A percentile compares a stretch with the other conserved stretches of the same genome.
These are phyloP conservation scores for Xiphorhynchus erythropygius DNA, from an alignment of 2,797 vertebrate genomes.

Conservation along the genomic window DNA sequence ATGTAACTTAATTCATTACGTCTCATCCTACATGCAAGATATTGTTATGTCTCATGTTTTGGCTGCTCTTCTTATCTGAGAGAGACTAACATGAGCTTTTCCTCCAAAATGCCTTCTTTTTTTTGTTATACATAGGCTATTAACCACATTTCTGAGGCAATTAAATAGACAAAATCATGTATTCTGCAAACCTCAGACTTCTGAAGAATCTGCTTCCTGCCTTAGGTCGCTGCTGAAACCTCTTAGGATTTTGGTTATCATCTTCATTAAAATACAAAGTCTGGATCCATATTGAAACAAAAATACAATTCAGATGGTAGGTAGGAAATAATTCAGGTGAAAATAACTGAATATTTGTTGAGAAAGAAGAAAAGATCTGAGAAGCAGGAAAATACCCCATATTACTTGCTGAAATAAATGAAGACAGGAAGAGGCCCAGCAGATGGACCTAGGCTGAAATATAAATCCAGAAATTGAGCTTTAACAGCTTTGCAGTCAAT, in stretches of 20 bases:
- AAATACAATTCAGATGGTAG: not conserved
- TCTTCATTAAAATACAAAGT: not conserved
- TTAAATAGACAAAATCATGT: not conserved
- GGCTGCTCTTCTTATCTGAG: not conserved
- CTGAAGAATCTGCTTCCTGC: not conserved
- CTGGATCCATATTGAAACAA: not conserved
- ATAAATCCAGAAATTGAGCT: not conserved
- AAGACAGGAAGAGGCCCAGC: not conserved
- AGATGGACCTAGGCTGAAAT: not conserved
- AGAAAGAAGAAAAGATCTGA: not conserved
- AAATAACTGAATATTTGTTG: not conserved
- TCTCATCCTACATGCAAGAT: not conserved
- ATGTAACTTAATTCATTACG: not conserved
- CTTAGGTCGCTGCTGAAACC: not conserved
- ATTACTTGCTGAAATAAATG: not conserved
- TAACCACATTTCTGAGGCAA: not conserved
- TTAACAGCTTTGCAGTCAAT: not conserved
- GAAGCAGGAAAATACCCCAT: not conserved
- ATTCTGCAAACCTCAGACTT: not conserved
- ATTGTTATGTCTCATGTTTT: not conserved
- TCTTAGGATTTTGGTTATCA: not conserved
- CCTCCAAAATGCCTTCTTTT: not conserved
- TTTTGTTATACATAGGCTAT: not conserved
- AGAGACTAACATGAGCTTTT: not conserved
- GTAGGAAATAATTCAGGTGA: not conserved